Conservation (phyloP, 2,888 invertebrate species). For the Ommatoiulus sabulosus region DNA sequence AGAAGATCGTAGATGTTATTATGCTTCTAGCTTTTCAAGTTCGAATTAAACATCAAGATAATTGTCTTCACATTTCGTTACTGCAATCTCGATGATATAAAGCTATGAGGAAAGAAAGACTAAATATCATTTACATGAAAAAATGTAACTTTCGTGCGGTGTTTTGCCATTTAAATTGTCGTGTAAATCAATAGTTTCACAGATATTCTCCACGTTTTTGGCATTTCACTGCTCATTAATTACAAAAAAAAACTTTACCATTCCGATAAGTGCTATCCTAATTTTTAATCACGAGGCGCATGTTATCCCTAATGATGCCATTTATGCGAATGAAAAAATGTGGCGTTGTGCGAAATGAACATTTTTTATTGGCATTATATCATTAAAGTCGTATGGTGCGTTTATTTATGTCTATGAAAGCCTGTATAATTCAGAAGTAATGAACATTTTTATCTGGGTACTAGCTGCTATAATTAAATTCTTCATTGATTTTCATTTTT, state of each 20-base stretch:
- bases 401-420: neutral
- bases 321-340: slow-evolving; percentile 18
- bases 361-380: slow-evolving; percentile 23
- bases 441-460: slow-evolving; percentile 36
- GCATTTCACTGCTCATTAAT: neutral
- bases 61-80: too few species aligned
- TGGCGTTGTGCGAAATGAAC: slow-evolving; percentile 21
- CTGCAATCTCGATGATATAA: too few species aligned
- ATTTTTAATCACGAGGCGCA: neutral
- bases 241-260: neutral
- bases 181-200: neutral
- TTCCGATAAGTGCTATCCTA: neutral
- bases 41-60: too few species aligned
- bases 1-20: too few species aligned
- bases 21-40: too few species aligned
- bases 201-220: neutral
- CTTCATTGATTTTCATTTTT: slow-evolving; percentile 31
- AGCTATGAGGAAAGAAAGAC: too few species aligned
- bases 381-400: slow-evolving; percentile 23
- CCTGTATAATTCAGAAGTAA: slow-evolving; percentile 31
- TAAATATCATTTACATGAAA: too few species aligned
- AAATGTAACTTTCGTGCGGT: too few species aligned
- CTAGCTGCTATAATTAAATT: slow-evolving; percentile 38
- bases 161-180: too few species aligned
- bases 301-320: slow-evolving; percentile 6